Conservation (phyloP, 1,140 invertebrate genomes). For the Atta texana region DNA sequence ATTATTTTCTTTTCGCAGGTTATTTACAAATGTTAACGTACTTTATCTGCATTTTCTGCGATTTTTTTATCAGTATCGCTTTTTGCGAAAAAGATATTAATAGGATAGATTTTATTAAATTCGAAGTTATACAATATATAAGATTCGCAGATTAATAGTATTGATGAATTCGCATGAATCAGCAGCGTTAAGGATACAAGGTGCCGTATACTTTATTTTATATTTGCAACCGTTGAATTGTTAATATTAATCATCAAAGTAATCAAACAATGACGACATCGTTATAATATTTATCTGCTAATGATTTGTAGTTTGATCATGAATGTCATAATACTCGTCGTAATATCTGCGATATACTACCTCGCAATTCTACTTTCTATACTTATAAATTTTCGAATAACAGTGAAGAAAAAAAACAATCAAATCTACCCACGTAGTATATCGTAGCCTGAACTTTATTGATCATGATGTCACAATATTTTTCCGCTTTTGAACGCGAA, state of each 20-base stretch:
- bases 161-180: conserved; percentile 40
- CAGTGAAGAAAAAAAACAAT: conserved; percentile 40
- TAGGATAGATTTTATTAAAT: conserved; percentile 58
- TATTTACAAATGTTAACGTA: conserved; percentile 23
- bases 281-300: background rate
- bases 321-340: background rate
- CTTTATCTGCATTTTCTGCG: conserved; percentile 33
- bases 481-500: conserved; percentile 46
- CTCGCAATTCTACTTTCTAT: background rate
- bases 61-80: conserved; percentile 33
- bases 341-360: background rate
- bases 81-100: conserved; percentile 20
- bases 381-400: conserved; percentile 39
- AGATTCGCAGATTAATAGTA: conserved; percentile 67
- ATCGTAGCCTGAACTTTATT: conserved; percentile 52
- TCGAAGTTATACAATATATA: conserved; percentile 64
- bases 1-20: conserved; percentile 48
- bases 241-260: conserved; percentile 9
- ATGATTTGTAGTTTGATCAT: background rate
- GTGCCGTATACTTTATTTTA: conserved; percentile 25
- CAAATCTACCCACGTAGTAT: conserved; percentile 45
- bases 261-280: background rate
- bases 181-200: conserved; percentile 37
- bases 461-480: conserved; percentile 53
- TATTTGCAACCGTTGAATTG: background rate